phyloP scores from a whole-genome alignment of 1,140 invertebrate genomes.

The Aricia agestis region DNA sequence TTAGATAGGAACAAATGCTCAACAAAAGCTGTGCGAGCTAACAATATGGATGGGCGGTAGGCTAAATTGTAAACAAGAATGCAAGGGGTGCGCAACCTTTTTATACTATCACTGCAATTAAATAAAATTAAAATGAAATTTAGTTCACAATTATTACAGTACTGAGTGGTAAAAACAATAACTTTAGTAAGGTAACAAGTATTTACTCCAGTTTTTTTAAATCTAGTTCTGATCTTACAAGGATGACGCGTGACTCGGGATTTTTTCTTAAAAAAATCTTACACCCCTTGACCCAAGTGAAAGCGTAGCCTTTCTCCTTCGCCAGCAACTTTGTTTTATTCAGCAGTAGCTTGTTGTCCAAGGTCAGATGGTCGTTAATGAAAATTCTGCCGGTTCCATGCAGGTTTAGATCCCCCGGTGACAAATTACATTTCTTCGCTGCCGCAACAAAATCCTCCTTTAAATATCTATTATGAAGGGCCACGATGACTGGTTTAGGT shows the following conservation, averaged over 20 bases:
- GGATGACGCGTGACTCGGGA: neutral
- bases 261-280: conserved; percentile 13
- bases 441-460: conserved; percentile 7
- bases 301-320: neutral
- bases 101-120: too few species aligned
- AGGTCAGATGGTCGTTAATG: conserved; percentile 4
- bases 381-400: neutral
- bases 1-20: too few species aligned
- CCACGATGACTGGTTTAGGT: neutral
- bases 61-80: too few species aligned
- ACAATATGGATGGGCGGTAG: too few species aligned
- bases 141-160: too few species aligned
- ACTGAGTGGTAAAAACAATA: too few species aligned
- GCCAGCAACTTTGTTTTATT: neutral
- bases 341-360: neutral
- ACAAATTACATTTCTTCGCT: neutral
- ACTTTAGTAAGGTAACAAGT: neutral
- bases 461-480: conserved; percentile 1
- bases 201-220: neutral
- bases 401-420: neutral
- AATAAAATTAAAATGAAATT: too few species aligned
- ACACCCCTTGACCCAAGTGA: neutral
- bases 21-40: too few species aligned
- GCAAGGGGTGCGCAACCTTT: too few species aligned
- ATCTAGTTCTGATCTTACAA: neutral